Evolutionary conservation across 2,888 invertebrate species (phyloP).

Genomic region (Xanthorhoe designata): DNA sequence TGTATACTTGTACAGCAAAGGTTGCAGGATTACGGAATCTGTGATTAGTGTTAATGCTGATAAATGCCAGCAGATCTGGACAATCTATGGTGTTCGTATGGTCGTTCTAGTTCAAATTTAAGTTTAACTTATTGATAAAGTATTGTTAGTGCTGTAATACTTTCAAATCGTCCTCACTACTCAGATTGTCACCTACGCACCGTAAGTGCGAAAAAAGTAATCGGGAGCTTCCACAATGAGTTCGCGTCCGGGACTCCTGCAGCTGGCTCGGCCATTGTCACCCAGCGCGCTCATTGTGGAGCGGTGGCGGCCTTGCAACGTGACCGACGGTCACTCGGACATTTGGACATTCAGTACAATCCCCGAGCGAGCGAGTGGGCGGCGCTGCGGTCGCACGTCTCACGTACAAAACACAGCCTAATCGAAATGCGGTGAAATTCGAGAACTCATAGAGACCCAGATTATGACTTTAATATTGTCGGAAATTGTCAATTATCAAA

Average conservation of each 20-base stretch:
- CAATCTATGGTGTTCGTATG: too few species aligned
- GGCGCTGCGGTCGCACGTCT: conserved; percentile 18
- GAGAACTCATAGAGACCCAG: not conserved
- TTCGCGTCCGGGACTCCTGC: conserved; percentile 26
- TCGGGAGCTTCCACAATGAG: conserved; percentile 10
- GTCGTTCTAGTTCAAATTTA: too few species aligned
- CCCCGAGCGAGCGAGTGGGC: conserved; percentile 19
- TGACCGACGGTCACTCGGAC: conserved; percentile 25
- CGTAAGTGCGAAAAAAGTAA: conserved; percentile 11
- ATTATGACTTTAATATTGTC: conserved; percentile 3
- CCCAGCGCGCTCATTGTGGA: conserved; percentile 45
- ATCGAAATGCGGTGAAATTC: conserved; percentile 19
- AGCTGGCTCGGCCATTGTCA: conserved; percentile 47
- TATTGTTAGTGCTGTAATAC: not conserved
- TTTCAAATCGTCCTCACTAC: conserved; percentile 17
- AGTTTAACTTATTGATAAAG: too few species aligned
- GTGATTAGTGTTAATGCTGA: too few species aligned
- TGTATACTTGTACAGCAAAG: too few species aligned
- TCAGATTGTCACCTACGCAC: conserved; percentile 28
- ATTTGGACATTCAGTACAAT: conserved; percentile 20
- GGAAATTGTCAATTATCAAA: conserved; percentile 17
- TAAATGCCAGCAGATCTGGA: too few species aligned
- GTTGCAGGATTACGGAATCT: too few species aligned
- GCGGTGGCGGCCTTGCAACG: conserved; percentile 46
- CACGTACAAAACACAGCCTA: conserved; percentile 6